Evolutionary conservation across 1,140 invertebrate species (phyloP), one percentile per base, ranked within the genome.

Genomic region (Pseudomyrmex flavicornis): DNA sequence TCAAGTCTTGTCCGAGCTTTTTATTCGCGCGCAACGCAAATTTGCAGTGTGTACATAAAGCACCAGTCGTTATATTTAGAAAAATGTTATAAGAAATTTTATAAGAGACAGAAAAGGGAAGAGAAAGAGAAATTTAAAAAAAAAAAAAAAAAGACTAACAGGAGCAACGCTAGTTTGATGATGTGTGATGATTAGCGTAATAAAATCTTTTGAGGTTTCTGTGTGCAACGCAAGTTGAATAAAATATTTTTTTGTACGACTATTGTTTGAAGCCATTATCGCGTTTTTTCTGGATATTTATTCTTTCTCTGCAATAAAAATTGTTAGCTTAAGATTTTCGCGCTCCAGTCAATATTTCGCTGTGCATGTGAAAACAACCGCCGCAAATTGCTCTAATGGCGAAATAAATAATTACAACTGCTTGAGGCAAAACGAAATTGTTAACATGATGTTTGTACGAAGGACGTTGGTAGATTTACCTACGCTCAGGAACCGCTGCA

Each of bases 151-250:
- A n/a, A 0, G 0, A 26, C 26, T 3, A 1, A 26, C 26, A 2
- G 20, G 17, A 10, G 5, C 13, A 12, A 3, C 2, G 46, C 15
- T 65, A 58, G 4, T 35, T 1, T 20, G 48, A 46, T 20, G 48
- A 46, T 8, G 22, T 20, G 48, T 5, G 65, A 59, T 59, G 26
- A 35, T 70, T 52, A 4, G 44, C 3, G 2, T 80, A 80, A 80
- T 80, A 48, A 59, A 80, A 80, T 35, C 35, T 80, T 80, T 50
- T 61, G 58, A 48, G 12, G n/a, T 10, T 76, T 15, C 15, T 79
- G 59, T 9, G 15, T 22, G 22, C 35, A 7, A 7, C 0, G 3
- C 15, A 1, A n/a, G 8, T 56, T 59, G 20, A n/a, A 54, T 20
- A 5, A 7, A 20, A 12, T n/a, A 80, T 50, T 46, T 50, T 46